Base-by-base conservation (phyloP, 2,797 vertebrate genomes). In the Loris lydekkerianus region DNA sequence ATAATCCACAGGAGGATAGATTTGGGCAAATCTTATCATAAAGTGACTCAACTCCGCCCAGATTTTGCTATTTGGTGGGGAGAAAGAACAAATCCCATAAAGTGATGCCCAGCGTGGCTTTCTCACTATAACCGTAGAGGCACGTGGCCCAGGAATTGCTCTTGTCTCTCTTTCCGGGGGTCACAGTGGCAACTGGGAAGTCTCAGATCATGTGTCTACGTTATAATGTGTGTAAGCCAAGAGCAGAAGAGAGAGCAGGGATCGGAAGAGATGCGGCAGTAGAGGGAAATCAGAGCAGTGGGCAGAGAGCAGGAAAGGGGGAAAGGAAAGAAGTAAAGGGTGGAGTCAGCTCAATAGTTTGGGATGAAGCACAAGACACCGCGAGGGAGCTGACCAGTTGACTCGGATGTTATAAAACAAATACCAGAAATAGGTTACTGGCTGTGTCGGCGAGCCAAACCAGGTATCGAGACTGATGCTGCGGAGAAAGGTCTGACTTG, bases 81-180 rank as follows among this genome's bases (percentile, higher is more conserved):
- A 15, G 5, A 7, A 34, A 31, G 67, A 88, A 31, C 49, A 53
- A 53, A 27, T 40, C 37, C 76, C 10, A 31, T 10, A 9, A 17
- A 63, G n/a, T 37, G 31, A 34, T 2, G 11, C 0, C 4, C 8
- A 4, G 1, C 25, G 46, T n/a, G 10, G 0, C 5, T 27, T 17
- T 84, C 60, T 72, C 40, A 49, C 46, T 25, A 17, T 31, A 85
- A 29, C 67, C 0, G 4, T 2, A 20, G 70, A 69, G 61, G 40
- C 23, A 3, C 18, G 2, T 2, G 25, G 10, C 27, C 29, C 4
- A 1, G 46, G 58, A 81, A 65, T 23, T 21, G 43, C 53, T 49
- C 63, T 63, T 5, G 1, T 25, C 31, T 37, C 58, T 21, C 0
- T 21, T 78, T 86, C 40, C 10, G 15, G 43, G 40, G 88, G 60